A percentile compares a stretch with the other conserved stretches of the same genome.
Conservation (phyloP, 2,797 vertebrate species). For the Alectoris magna region DNA sequence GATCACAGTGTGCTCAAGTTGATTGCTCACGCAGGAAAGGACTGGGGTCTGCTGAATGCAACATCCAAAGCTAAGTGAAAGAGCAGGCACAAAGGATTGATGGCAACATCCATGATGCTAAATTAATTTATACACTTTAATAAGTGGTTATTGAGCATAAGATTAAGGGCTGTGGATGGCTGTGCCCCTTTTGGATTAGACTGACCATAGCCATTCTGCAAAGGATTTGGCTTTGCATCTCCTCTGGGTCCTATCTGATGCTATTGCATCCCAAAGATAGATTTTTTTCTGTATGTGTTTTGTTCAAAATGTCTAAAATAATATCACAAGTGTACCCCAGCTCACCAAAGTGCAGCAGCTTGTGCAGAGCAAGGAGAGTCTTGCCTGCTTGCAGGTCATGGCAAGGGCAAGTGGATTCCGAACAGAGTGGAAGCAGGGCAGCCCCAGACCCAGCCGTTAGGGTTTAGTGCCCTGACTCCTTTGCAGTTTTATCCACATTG, state of each 20-base stretch:
- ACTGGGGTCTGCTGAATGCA: not conserved
- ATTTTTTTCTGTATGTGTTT: accelerated
- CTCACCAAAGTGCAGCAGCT: not conserved
- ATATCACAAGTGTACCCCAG: not conserved
- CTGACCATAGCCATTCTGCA: accelerated
- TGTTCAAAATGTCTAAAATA: not conserved
- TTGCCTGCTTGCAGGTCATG: too few species aligned
- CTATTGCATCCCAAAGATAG: not conserved
- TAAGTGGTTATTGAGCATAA: not conserved
- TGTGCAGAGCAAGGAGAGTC: not conserved
- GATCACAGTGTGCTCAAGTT: not conserved
- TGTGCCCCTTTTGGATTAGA: not conserved
- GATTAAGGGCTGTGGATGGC: not conserved
- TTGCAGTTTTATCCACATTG: not conserved
- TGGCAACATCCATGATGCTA: not conserved
- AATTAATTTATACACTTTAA: not conserved
- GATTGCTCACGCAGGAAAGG: not conserved
- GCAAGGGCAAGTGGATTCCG: accelerated
- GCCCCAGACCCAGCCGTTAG: accelerated
- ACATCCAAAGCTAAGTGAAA: not conserved
- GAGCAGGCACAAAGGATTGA: not conserved
- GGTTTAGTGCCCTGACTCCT: not conserved
- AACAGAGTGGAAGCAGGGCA: too few species aligned
- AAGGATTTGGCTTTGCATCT: not conserved
- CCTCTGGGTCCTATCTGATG: not conserved